Evolutionary conservation across 2,797 vertebrate genomes (phyloP).

Genomic region (Siniperca undulata): DNA sequence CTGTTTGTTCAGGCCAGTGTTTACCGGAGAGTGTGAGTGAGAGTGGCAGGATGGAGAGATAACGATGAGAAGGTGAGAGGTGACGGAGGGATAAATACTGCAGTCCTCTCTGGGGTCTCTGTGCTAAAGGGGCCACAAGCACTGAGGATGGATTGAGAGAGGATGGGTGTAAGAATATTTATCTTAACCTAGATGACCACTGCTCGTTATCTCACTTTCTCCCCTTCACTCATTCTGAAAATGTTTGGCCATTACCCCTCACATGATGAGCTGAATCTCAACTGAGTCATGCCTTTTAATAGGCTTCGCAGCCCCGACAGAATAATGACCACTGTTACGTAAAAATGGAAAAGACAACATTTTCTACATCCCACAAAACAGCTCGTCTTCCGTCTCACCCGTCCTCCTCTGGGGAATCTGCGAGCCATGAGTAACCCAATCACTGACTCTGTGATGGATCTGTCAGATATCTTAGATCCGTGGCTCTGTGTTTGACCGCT

Average conservation of each 20-base stretch:
- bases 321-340: constrained; percentile 60
- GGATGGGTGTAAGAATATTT: constrained; percentile 42
- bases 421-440: constrained; percentile 47
- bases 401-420: constrained; percentile 45
- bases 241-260: constrained; percentile 31
- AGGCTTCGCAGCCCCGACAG: constrained; percentile 23
- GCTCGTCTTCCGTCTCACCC: constrained; percentile 30
- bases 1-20: constrained; percentile 49
- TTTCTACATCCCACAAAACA: constrained; percentile 37
- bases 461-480: constrained; percentile 54
- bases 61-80: constrained; percentile 49
- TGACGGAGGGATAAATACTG: constrained; percentile 44
- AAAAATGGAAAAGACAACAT: constrained; percentile 52
- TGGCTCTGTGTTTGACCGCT: constrained; percentile 59
- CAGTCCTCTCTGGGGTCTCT: constrained; percentile 27
- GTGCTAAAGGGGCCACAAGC: constrained; percentile 19
- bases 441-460: constrained; percentile 50
- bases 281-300: constrained; percentile 64
- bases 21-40: constrained; percentile 38
- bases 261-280: constrained; percentile 48
- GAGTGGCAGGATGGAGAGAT: constrained; percentile 49
- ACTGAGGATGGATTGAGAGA: constrained; percentile 39
- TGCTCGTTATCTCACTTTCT: constrained; percentile 51
- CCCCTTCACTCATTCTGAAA: constrained; percentile 37
- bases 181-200: constrained; percentile 49